phyloP scores from a whole-genome alignment of 30 jellyfish, hydroid and myxozoan genomes.

The Catostylus mosaicus region DNA sequence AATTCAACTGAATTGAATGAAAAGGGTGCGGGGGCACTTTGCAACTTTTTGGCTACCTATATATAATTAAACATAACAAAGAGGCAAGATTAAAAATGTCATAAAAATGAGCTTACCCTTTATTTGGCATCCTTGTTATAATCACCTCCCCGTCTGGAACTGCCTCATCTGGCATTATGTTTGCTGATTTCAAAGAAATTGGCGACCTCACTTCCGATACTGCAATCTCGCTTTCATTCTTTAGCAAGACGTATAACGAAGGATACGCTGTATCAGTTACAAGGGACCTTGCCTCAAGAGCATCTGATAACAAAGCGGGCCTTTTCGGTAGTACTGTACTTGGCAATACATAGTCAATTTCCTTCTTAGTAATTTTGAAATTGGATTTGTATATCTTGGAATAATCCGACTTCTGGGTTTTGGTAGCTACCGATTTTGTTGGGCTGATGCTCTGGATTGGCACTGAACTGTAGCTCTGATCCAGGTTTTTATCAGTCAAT shows the following conservation, averaged over 20 bases:
- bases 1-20: too few relatives aligned
- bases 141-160: conserved; percentile 52
- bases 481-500: not conserved
- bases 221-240: conserved; percentile 9
- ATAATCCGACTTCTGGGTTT: not conserved
- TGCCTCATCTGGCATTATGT: conserved; percentile 22
- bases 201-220: conserved; percentile 52
- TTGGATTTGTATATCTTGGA: not conserved
- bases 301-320: conserved; percentile 35
- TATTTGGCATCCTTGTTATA: conserved; percentile 63
- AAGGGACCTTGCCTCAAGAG: conserved; percentile 43
- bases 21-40: too few relatives aligned
- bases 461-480: conserved; percentile 47
- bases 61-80: too few relatives aligned
- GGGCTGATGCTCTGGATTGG: conserved; percentile 47
- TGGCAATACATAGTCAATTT: conserved; percentile 39
- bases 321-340: conserved; percentile 28
- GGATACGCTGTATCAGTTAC: conserved; percentile 36
- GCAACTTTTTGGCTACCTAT: too few relatives aligned
- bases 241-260: conserved; percentile 18
- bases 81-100: too few relatives aligned
- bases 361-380: not conserved
- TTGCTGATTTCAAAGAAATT: conserved; percentile 18
- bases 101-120: conserved; percentile 62
- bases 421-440: not conserved